phyloP scores from a whole-genome alignment of 2,797 vertebrate species.

The Notoglanidium macrostoma region DNA sequence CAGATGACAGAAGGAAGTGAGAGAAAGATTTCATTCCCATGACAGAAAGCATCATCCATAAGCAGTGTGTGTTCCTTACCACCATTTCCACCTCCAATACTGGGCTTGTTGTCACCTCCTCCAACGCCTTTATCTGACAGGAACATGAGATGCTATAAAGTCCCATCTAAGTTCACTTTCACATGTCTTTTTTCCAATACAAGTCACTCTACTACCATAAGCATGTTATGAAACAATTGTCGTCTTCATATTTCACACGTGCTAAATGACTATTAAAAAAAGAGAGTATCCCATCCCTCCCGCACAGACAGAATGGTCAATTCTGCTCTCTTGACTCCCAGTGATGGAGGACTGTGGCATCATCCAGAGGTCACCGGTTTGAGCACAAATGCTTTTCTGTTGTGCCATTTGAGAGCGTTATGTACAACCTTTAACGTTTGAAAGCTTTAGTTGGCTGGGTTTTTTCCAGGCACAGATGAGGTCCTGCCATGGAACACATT shows the following conservation, averaged over 20 bases:
- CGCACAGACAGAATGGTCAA: not conserved
- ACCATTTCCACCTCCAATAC: conserved; percentile 50
- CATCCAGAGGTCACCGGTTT: not conserved
- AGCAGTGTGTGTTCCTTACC: conserved; percentile 59
- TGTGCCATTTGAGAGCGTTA: not conserved
- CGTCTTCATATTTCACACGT: too few species aligned
- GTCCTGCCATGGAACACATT: not conserved
- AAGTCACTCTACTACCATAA: not conserved
- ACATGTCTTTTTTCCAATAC: not conserved
- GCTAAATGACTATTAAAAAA: not conserved
- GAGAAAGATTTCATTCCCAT: conserved; percentile 16
- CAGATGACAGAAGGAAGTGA: conserved; percentile 20
- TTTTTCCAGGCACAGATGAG: not conserved
- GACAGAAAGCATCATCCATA: conserved; percentile 13
- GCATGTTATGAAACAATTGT: not conserved
- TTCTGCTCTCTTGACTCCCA: not conserved
- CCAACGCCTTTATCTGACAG: conserved; percentile 59
- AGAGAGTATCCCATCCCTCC: not conserved
- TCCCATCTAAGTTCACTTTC: conserved; percentile 9
- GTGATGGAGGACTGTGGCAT: not conserved
- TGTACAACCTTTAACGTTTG: not conserved
- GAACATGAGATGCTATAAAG: conserved; percentile 49
- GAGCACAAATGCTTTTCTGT: not conserved
- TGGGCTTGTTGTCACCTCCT: conserved; percentile 54
- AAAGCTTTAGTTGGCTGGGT: not conserved